Conservation (phyloP, 2,888 invertebrate species). For the Scaptomyza cyrtandrae region DNA sequence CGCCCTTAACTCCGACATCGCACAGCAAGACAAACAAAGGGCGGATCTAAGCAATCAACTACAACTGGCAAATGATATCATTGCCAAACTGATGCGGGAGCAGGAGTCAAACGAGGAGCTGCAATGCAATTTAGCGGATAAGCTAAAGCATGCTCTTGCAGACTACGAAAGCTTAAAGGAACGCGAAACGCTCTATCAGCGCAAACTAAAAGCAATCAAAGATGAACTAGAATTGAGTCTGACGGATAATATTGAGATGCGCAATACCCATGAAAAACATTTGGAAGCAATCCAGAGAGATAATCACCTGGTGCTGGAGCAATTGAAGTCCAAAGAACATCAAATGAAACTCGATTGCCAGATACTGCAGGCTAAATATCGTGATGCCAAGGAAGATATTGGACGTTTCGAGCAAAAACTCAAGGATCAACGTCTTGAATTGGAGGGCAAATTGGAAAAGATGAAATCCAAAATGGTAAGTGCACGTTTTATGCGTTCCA, state of each 20-base stretch:
- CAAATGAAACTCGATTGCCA: constrained; percentile 70
- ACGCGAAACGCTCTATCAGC: constrained; percentile 41
- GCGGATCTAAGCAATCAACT: constrained; percentile 20
- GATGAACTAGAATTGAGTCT: constrained; percentile 50
- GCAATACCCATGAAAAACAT: background rate
- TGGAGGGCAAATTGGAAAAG: constrained; percentile 90
- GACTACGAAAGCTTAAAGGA: constrained; percentile 33
- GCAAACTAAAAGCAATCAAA: constrained; percentile 44
- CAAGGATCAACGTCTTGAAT: constrained; percentile 86
- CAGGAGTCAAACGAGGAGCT: constrained; percentile 15
- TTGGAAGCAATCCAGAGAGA: constrained; percentile 4
- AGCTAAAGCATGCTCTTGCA: background rate
- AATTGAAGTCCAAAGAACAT: constrained; percentile 13
- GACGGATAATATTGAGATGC: constrained; percentile 4
- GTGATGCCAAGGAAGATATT: constrained; percentile 74
- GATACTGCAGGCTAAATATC: constrained; percentile 83
- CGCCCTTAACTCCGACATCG: constrained; percentile 66
- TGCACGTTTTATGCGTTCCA: constrained; percentile 51
- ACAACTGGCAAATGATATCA: background rate
- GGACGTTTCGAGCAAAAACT: constrained; percentile 75
- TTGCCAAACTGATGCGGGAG: constrained; percentile 21
- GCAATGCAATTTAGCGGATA: constrained; percentile 30
- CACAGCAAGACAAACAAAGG: constrained; percentile 6
- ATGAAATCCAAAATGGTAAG: constrained; percentile 93
- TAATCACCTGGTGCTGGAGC: background rate